Conservation (phyloP, 2,113 vertebrate genomes). For the Nettapus auritus region DNA sequence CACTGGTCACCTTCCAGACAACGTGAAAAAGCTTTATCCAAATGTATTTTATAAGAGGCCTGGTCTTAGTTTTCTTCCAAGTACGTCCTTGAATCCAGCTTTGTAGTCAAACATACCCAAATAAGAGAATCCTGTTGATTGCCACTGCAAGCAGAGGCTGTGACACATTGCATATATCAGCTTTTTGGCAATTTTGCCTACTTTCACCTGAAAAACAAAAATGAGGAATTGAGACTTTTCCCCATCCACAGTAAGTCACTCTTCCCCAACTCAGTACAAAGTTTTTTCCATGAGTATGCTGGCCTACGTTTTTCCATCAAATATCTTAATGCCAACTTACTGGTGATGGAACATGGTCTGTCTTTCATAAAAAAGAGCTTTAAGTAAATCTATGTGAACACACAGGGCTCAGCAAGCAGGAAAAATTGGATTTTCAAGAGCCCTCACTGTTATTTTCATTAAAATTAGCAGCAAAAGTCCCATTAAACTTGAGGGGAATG, state of each 20-base stretch:
- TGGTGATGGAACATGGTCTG: neutral
- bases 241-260: neutral
- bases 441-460: neutral
- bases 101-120: neutral
- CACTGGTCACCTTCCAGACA: neutral
- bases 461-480: slow-evolving; percentile 29
- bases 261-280: neutral
- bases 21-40: neutral
- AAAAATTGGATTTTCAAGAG: slow-evolving; percentile 45
- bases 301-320: slow-evolving; percentile 27
- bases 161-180: neutral
- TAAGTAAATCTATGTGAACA: slow-evolving; percentile 49
- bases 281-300: slow-evolving; percentile 2
- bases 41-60: neutral
- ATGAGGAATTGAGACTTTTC: neutral
- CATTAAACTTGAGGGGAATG: neutral
- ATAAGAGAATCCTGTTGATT: neutral
- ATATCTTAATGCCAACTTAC: neutral
- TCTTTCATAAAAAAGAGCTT: slow-evolving; percentile 42
- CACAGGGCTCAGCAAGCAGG: neutral
- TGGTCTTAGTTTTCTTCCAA: neutral
- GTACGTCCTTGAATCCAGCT: neutral
- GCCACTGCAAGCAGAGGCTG: neutral
- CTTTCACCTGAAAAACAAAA: neutral
- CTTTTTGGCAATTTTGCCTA: neutral